These are phyloP conservation scores for Meiosimyza platycephala DNA, from an alignment of 2,888 invertebrate species.

Conservation along the genomic window DNA sequence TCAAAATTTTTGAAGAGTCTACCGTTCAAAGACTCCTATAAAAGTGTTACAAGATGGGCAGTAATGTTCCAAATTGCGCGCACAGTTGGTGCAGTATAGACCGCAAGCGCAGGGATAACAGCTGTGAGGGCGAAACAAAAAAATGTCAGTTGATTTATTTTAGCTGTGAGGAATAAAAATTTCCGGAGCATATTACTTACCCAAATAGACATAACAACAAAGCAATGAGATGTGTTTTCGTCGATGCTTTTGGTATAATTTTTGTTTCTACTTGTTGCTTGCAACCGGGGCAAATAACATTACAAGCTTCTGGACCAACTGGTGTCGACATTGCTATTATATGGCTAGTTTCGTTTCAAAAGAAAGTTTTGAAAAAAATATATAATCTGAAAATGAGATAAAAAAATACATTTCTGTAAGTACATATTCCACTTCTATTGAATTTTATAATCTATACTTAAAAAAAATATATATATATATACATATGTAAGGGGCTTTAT, in stretches of 20 bases:
- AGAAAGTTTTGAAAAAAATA: not conserved
- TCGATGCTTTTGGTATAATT: conserved; percentile 56
- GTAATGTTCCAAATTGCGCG: conserved; percentile 70
- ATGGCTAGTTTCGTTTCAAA: not conserved
- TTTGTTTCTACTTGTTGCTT: conserved; percentile 65
- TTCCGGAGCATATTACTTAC: conserved; percentile 48
- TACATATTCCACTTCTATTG: too few species aligned
- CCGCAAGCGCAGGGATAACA: conserved; percentile 70
- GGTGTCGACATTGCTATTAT: conserved; percentile 37
- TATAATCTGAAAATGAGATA: too few species aligned
- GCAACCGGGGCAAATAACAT: conserved; percentile 68
- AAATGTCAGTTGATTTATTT: not conserved
- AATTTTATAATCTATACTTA: too few species aligned
- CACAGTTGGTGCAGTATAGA: conserved; percentile 71
- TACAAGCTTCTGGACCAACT: conserved; percentile 51
- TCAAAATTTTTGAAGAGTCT: not conserved
- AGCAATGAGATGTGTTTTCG: conserved; percentile 62
- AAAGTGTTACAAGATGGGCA: conserved; percentile 71
- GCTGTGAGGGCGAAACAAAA: conserved; percentile 47
- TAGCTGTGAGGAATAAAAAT: not conserved
- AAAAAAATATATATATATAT: too few species aligned
- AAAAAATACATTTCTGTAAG: too few species aligned
- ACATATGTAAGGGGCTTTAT: too few species aligned
- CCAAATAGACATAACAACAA: conserved; percentile 55
- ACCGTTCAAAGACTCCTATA: conserved; percentile 68